phyloP scores from a whole-genome alignment of 1,140 invertebrate genomes.

The Achroia grisella region DNA sequence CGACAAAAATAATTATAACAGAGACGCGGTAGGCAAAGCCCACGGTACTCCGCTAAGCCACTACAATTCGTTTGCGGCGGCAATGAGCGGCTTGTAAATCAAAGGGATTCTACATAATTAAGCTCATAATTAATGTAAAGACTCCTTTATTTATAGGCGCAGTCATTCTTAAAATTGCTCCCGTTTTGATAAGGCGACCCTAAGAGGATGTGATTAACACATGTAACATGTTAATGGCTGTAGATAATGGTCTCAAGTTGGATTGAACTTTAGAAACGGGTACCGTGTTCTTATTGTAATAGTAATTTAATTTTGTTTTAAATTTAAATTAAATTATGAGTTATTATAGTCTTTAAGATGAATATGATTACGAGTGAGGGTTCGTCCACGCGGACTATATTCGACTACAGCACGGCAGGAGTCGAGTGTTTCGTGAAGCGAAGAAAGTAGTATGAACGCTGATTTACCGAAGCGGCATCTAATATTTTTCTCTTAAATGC shows the following conservation, averaged over 20 bases:
- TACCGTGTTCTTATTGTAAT: conserved; percentile 7
- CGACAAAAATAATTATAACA: conserved; percentile 67
- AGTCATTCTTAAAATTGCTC: conserved; percentile 66
- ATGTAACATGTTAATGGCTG: conserved; percentile 51
- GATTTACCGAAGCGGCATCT: conserved; percentile 46
- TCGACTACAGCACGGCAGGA: conserved; percentile 10
- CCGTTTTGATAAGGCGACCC: conserved; percentile 52
- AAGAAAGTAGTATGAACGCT: too few relatives aligned
- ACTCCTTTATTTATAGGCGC: conserved; percentile 64
- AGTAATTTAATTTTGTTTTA: conserved; percentile 9
- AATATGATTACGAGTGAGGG: conserved; percentile 53
- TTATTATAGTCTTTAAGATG: conserved; percentile 21
- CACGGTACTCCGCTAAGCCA: conserved; percentile 59
- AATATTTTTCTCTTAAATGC: conserved; percentile 46
- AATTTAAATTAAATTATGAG: conserved; percentile 13
- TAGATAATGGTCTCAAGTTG: conserved; percentile 31
- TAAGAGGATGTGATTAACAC: conserved; percentile 55
- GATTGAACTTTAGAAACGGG: conserved; percentile 20
- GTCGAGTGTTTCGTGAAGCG: too few relatives aligned
- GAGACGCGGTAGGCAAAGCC: conserved; percentile 40
- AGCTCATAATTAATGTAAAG: conserved; percentile 71
- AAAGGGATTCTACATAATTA: conserved; percentile 71
- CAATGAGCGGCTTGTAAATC: conserved; percentile 67
- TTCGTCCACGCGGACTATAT: conserved; percentile 23
- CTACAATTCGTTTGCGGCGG: conserved; percentile 65